A percentile compares a stretch with the other conserved stretches of the same genome.
Conservation (phyloP, 1,140 invertebrate genomes). For the Chionoecetes opilio region DNA sequence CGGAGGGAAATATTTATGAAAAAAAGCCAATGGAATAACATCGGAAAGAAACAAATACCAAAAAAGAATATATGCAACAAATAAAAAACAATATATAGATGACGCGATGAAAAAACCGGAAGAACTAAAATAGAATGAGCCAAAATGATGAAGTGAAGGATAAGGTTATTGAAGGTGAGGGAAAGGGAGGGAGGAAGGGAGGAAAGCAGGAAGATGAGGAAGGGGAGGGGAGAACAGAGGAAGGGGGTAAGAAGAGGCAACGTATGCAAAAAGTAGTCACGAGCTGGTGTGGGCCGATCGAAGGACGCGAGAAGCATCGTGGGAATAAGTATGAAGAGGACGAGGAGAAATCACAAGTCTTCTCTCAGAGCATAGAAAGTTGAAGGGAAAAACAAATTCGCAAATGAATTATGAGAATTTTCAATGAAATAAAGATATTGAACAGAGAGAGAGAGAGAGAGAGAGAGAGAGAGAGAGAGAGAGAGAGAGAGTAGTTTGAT, state of each 20-base stretch:
- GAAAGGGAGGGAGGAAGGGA: background rate
- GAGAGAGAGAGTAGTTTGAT: background rate
- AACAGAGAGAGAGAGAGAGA: slow-evolving; percentile 52
- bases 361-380: too few species aligned
- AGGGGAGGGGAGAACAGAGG: background rate
- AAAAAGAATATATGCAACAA: too few species aligned
- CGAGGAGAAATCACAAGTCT: background rate
- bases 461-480: slow-evolving; percentile 36
- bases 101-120: background rate
- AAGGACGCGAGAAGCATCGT: background rate
- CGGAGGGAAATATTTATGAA: too few species aligned
- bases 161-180: too few species aligned
- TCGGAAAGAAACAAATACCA: too few species aligned
- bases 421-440: background rate
- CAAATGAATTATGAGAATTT: too few species aligned
- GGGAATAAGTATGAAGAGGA: background rate
- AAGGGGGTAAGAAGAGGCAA: background rate
- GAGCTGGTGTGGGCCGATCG: slow-evolving; percentile 15
- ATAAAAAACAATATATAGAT: too few species aligned
- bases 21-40: too few species aligned
- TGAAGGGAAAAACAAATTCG: too few species aligned
- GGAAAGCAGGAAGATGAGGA: background rate
- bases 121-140: background rate
- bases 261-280: background rate
- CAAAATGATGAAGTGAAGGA: background rate